Base-by-base conservation (phyloP, 2,797 vertebrate genomes). In the Remorina albescens region DNA sequence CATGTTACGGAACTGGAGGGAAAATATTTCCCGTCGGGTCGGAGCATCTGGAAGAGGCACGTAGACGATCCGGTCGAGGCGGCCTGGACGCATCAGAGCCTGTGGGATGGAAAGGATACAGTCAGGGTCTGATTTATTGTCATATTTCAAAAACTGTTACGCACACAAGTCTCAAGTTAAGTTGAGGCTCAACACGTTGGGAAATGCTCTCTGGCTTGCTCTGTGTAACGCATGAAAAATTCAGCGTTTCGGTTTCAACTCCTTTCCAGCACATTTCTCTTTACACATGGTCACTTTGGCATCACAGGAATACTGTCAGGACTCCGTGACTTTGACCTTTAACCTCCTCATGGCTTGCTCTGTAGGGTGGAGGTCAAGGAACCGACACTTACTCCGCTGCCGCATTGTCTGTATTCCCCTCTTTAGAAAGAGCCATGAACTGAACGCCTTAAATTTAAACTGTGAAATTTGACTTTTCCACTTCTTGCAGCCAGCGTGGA, bases 11-110 rank as follows among this genome's bases (percentile, higher is more conserved):
- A 99, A 96, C 82, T 94, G 95, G 30, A 99, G 93, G 8, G 80
- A 89, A 85, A 99, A 96, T 79, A 99, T 97, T 79, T 98, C 96
- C 53, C 36, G 81, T 0, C 98, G 94, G 19, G 98, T 98, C 13
- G 93, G 88, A 63, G 92, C 91, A 42, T 99, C 97, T 1, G 98
- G 98, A 78, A 99, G 92, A 0, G 98, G 98, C 42, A 99, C 96
- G 0, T 96, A 98, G 85, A 99, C 93, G 67, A 99, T 96, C 34
- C 97, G 95, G 85, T 99, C 98, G 58, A 99, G 96, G 67, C 98
- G 94, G 34, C 98, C 98, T 0, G 98, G 98, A 34, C 98, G 94
- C 95, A 99, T 96, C 90, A 99, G 93, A 74, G 98, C 97, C 98
- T 99, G 83, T 32, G 53, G 71, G 60, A 83, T 0, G 49, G n/a